Base-by-base conservation (phyloP, 2,888 invertebrate species). In the Pyrgus malvae region DNA sequence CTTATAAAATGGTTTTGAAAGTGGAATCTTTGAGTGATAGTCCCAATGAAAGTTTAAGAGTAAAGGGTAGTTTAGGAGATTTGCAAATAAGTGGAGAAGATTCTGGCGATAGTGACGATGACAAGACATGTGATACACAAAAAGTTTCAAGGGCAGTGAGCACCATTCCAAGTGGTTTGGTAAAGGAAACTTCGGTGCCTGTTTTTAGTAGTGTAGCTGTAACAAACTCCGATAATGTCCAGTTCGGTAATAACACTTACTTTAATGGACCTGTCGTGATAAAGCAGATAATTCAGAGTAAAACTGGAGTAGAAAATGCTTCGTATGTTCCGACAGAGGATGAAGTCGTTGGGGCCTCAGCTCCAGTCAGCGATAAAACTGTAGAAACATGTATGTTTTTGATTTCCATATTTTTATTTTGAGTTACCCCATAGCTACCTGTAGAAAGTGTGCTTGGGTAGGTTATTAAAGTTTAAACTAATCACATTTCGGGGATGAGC, bases 201-300 rank as follows among this genome's bases (percentile, higher is more conserved):
- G 70, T 74, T 2, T 74, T 93, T 62, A 93, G 93, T 44, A 93
- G 91, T 68, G 91, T 95, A 19, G 91, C 92, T 16, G 92, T 95
- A 1, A 91, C 89, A 23, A 92, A 94, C 66, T 95, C 95, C 0
- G 92, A 92, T 19, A 93, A 95, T 73, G 93, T 95, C 1, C 94
- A 94, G 61, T 93, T 96, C 64, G 96, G 95, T 0, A 94, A 94
- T 66, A 95, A 94, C 67, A 94, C 94, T 3, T 93, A 93, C 68
- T 95, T 95, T 69, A 93, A 95, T 70, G 95, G 95, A 4, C 95
- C 95, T 40, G 95, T 95, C 11, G 94, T 93, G 25, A 95, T 95
- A 64, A 95, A 94, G 71, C 95, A 95, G 74, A 91, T 95, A 61
- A 88, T 95, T 51, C 92, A 94, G 12, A 75, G 74, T 55, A 74